Evolutionary conservation across 2,797 vertebrate species (phyloP).

Genomic region (Sebastes jordani): DNA sequence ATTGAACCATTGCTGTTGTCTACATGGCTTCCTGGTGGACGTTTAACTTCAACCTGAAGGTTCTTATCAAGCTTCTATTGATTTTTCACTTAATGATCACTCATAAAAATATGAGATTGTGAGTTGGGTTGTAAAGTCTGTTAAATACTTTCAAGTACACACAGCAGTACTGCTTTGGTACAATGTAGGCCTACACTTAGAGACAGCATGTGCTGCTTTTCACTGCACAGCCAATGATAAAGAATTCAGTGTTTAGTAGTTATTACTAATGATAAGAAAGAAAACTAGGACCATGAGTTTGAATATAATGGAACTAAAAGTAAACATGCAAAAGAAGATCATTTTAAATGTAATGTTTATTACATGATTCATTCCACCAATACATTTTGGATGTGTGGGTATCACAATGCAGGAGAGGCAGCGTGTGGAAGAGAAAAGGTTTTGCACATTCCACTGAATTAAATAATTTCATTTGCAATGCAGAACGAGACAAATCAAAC

Average conservation of each 20-base stretch:
- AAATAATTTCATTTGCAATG: conserved; percentile 43
- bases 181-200: too few species aligned
- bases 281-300: background rate
- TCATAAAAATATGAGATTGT: too few species aligned
- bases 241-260: background rate
- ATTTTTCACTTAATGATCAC: too few species aligned
- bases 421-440: conserved; percentile 31
- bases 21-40: too few species aligned
- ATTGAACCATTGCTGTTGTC: too few species aligned
- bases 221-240: background rate
- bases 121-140: background rate
- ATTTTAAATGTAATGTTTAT: conserved; percentile 62
- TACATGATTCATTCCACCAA: conserved; percentile 49
- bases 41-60: too few species aligned
- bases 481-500: conserved; percentile 20
- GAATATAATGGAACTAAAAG: background rate
- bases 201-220: background rate
- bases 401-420: conserved; percentile 46
- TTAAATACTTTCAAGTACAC: background rate
- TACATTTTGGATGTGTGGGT: conserved; percentile 42
- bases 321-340: background rate
- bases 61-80: too few species aligned
- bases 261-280: background rate
- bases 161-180: background rate
- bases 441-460: conserved; percentile 55